A percentile compares a stretch with the other conserved stretches of the same genome.
phyloP scores from a whole-genome alignment of 1,140 invertebrate genomes.

The Galleria mellonella region DNA sequence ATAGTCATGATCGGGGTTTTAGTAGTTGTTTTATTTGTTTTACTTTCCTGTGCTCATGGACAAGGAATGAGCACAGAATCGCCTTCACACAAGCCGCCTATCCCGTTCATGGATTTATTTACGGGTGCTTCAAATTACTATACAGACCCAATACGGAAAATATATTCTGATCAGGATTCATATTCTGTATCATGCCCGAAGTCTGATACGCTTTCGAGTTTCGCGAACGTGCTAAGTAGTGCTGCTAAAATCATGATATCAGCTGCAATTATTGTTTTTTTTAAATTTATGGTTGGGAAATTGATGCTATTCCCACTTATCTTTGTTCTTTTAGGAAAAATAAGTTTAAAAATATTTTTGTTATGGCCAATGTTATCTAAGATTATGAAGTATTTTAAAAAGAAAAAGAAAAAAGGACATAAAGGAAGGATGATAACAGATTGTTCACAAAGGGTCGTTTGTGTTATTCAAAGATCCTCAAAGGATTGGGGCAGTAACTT shows the following conservation, averaged over 20 bases:
- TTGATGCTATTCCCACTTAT: conserved; percentile 48
- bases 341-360: conserved; percentile 51
- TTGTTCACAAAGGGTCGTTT: conserved; percentile 55
- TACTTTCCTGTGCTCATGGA: conserved; percentile 39
- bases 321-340: conserved; percentile 45
- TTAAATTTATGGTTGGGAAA: conserved; percentile 57
- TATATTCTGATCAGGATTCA: conserved; percentile 44
- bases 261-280: conserved; percentile 42
- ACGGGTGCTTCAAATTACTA: conserved; percentile 51
- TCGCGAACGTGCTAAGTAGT: conserved; percentile 53
- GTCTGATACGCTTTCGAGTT: conserved; percentile 46
- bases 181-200: conserved; percentile 48
- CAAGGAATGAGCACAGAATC: conserved; percentile 38
- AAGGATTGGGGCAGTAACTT: conserved; percentile 47
- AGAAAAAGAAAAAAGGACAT: conserved; percentile 50
- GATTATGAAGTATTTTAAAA: conserved; percentile 59
- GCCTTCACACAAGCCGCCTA: conserved; percentile 20
- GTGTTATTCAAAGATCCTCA: conserved; percentile 47
- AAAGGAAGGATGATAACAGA: conserved; percentile 48
- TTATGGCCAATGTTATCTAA: conserved; percentile 63
- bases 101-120: conserved; percentile 58
- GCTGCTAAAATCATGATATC: conserved; percentile 66
- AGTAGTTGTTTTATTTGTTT: conserved; percentile 46
- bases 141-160: conserved; percentile 44
- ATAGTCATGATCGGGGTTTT: conserved; percentile 47